phyloP scores from a whole-genome alignment of 2,888 invertebrate genomes.

The Leptinotarsa tumamoca region DNA sequence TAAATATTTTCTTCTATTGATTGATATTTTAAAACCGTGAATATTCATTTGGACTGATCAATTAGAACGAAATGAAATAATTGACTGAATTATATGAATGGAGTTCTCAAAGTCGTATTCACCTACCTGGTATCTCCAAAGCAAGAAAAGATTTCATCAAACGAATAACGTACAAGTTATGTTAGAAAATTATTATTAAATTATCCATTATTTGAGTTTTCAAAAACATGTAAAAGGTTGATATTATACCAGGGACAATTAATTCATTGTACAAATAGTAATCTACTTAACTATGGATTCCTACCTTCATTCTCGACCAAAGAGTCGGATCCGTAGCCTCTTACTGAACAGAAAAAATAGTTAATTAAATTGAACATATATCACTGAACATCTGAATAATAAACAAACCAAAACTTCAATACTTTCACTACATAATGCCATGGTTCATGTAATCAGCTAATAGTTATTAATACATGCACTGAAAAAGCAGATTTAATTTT shows the following conservation, averaged over 20 bases:
- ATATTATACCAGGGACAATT: background rate
- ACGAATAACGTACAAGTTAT: no score
- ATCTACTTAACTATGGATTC: constrained; percentile 46
- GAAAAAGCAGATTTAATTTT: background rate
- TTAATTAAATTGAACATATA: constrained; percentile 34
- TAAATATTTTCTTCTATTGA: no score
- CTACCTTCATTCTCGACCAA: constrained; percentile 74
- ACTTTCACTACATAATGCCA: constrained; percentile 59
- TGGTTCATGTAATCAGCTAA: constrained; percentile 44
- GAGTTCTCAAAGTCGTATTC: no score
- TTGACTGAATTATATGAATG: no score
- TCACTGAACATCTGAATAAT: constrained; percentile 24
- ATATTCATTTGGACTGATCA: no score
- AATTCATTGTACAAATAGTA: constrained; percentile 3
- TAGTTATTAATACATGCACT: constrained; percentile 20
- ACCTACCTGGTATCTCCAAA: no score
- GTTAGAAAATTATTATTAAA: no score
- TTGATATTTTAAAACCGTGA: no score
- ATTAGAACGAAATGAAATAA: no score
- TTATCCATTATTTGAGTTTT: background rate
- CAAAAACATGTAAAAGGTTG: background rate
- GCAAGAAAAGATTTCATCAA: no score
- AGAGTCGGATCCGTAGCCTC: constrained; percentile 68
- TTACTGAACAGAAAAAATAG: constrained; percentile 65
- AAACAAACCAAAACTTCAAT: constrained; percentile 27